Base-by-base conservation (phyloP, 2,113 vertebrate genomes). In the Lamprologus callipterus region DNA sequence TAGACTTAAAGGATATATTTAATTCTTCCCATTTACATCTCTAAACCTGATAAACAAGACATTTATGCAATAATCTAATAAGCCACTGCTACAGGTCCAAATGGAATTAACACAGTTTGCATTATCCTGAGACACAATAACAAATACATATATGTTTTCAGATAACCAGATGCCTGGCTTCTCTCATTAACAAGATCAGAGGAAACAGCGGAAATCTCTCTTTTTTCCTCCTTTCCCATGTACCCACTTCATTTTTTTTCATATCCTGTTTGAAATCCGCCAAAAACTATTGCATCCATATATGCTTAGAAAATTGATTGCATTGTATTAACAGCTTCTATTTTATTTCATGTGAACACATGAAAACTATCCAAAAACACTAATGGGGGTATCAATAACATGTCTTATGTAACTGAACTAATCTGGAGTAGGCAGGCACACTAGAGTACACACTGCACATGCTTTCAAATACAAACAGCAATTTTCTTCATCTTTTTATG, bases 11-110 rank as follows among this genome's bases (percentile, higher is more conserved):
- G 68, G 83, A 89, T 91, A 85, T 81, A 82, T 90, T 92, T 91
- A 93, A 94, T 88, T 90, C 84, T 92, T 88, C 42, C 87, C 87
- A 89, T 95, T 95, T 93, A 86, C 88, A 91, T 93, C 85, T 92
- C 85, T 92, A 90, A 95, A 96, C 92, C 95, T 93, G 87, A 91
- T 88, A 95, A 95, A 96, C 93, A 93, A 88, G 92, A 92, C 93
- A 94, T 94, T 93, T 87, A 92, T 87, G 88, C 45, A 75, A 85
- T 94, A 93, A 95, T 94, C 89, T 94, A 94, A 95, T 95, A 94
- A 95, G 80, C 75, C 57, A 65, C 81, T 55, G 88, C 79, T 89
- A 54, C 47, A 91, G 85, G 87, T 87, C 90, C 88, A 87, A 92
- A 91, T 84, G 86, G 89, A 93, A 94, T 95, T 94, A 90, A 80